Evolutionary conservation across 2,113 vertebrate genomes (phyloP).

Genomic region (Callocephalon fimbriatum): DNA sequence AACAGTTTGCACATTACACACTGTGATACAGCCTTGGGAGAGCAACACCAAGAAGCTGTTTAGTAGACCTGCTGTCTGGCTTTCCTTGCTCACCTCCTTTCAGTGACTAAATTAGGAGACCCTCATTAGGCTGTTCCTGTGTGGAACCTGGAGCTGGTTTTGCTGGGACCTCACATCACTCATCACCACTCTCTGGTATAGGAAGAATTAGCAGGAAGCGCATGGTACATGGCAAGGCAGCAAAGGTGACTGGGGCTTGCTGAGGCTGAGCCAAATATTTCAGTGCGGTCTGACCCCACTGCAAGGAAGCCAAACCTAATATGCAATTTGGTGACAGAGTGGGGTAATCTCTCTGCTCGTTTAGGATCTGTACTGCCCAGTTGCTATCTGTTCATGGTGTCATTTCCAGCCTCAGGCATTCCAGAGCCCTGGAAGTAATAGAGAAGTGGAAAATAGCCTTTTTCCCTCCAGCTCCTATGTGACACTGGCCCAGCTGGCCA

Average conservation of each 20-base stretch:
- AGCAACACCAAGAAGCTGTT: neutral
- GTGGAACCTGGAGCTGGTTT: neutral
- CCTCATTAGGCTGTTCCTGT: neutral
- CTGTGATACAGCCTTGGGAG: accelerated
- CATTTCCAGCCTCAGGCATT: neutral
- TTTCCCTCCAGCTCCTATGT: neutral
- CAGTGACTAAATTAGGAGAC: neutral
- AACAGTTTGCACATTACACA: accelerated
- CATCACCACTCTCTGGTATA: accelerated
- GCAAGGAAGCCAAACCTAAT: neutral
- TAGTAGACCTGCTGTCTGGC: neutral
- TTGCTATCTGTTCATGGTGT: accelerated
- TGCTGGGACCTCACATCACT: neutral
- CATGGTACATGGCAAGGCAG: neutral
- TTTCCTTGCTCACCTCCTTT: neutral
- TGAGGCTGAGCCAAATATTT: neutral
- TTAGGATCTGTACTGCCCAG: neutral
- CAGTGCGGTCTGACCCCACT: neutral
- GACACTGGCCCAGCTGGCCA: neutral
- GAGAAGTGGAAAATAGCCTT: neutral
- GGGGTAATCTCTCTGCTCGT: neutral
- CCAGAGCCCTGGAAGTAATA: neutral
- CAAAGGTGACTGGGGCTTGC: neutral
- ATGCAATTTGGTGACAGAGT: neutral
- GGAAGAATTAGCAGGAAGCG: accelerated